phyloP scores from a whole-genome alignment of 2,113 vertebrate species.

The Takifugu bimaculatus region DNA sequence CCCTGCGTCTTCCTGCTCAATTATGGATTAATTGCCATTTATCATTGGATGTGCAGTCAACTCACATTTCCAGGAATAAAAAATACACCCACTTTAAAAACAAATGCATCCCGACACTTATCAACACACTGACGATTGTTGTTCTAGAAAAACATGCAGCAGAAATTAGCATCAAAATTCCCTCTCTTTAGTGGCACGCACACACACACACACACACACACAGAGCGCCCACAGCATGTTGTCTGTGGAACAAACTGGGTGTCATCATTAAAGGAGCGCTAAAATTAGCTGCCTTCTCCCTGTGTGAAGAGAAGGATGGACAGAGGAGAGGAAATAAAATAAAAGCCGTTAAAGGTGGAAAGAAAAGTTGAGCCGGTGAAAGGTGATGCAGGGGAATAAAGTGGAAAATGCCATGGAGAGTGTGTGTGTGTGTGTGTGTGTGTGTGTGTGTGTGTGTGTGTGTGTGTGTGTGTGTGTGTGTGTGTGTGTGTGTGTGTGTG shows the following conservation, averaged over 20 bases:
- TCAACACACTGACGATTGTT: neutral
- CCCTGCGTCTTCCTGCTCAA: neutral
- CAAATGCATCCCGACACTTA: too few relatives aligned
- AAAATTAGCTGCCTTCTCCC: slow-evolving; percentile 34
- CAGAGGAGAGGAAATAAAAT: neutral
- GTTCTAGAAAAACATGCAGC: too few relatives aligned
- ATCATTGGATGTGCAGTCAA: neutral
- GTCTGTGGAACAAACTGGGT: slow-evolving; percentile 47
- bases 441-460: slow-evolving; percentile 3
- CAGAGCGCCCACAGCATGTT: slow-evolving; percentile 36
- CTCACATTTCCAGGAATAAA: neutral
- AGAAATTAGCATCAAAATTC: too few relatives aligned
- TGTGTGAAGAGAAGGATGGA: slow-evolving; percentile 3
- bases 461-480: neutral
- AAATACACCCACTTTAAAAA: neutral
- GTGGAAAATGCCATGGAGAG: neutral
- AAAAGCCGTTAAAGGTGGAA: neutral
- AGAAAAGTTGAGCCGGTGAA: neutral
- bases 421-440: slow-evolving; percentile 2
- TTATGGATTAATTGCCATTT: neutral
- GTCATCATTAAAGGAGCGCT: slow-evolving; percentile 39
- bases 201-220: slow-evolving; percentile 8
- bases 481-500: slow-evolving; percentile 24
- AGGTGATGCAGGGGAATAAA: neutral
- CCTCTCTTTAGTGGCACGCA: too few relatives aligned